Evolutionary conservation across 2,888 invertebrate species (phyloP).

Genomic region (Gymnocheta viridis): DNA sequence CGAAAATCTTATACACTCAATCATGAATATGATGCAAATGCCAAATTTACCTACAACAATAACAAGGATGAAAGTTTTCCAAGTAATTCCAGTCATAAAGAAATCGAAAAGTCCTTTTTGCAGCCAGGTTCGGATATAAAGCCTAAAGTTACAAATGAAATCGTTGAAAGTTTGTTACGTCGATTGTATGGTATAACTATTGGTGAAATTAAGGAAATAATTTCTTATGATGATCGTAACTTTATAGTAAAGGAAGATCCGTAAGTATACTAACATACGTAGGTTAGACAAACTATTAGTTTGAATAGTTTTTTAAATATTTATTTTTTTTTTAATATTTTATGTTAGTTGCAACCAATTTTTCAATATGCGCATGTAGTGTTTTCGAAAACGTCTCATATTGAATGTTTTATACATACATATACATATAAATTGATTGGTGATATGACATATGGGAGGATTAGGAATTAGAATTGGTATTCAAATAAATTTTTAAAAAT

Average conservation of each 20-base stretch:
- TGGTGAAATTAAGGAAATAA: constrained; percentile 78
- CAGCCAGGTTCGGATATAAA: constrained; percentile 80
- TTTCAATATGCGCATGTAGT: no score
- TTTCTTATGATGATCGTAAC: constrained; percentile 82
- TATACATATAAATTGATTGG: no score
- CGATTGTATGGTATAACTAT: constrained; percentile 81
- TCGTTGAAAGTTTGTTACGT: constrained; percentile 78
- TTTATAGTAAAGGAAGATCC: constrained; percentile 80
- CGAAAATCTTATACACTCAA: constrained; percentile 79
- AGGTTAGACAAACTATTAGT: neutral
- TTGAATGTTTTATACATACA: no score
- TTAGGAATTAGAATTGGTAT: no score
- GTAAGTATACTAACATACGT: constrained; percentile 74
- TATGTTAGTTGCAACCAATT: no score
- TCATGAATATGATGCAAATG: constrained; percentile 75
- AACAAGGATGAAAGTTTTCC: constrained; percentile 36
- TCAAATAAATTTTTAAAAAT: no score
- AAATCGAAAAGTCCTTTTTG: constrained; percentile 64
- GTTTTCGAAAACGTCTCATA: no score
- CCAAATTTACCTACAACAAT: constrained; percentile 56
- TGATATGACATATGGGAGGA: no score
- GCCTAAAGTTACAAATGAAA: constrained; percentile 77
- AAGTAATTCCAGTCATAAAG: neutral
- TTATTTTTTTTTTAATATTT: neutral
- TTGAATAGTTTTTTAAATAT: neutral